These are phyloP conservation scores for Arion vulgaris DNA, from an alignment of 1,140 invertebrate genomes.

Conservation along the genomic window DNA sequence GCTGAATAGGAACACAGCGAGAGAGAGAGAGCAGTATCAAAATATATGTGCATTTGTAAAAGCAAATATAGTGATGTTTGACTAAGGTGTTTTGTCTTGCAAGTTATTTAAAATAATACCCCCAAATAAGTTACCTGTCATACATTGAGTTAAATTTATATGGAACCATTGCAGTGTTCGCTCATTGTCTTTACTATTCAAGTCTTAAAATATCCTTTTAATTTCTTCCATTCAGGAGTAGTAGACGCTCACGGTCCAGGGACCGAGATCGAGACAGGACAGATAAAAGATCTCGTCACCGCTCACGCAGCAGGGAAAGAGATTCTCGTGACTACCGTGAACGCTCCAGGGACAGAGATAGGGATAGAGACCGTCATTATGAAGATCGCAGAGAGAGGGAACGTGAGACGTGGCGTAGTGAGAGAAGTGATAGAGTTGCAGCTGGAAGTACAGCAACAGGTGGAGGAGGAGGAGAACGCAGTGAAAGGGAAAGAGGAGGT, in stretches of 20 bases:
- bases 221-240: slow-evolving; percentile 63
- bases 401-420: slow-evolving; percentile 77
- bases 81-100: too few relatives aligned
- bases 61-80: too few relatives aligned
- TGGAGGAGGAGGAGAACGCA: slow-evolving; percentile 60
- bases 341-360: slow-evolving; percentile 57
- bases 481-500: slow-evolving; percentile 62
- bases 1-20: too few relatives aligned
- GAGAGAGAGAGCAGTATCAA: too few relatives aligned
- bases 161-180: background rate
- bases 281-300: slow-evolving; percentile 72
- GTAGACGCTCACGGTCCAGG: slow-evolving; percentile 80
- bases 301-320: slow-evolving; percentile 67
- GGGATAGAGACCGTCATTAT: slow-evolving; percentile 70
- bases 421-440: slow-evolving; percentile 70
- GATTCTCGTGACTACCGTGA: slow-evolving; percentile 71
- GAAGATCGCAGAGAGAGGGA: slow-evolving; percentile 76
- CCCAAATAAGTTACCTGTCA: too few relatives aligned
- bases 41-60: too few relatives aligned
- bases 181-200: background rate
- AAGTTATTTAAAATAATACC: too few relatives aligned
- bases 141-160: too few relatives aligned
- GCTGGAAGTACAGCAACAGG: slow-evolving; percentile 66
- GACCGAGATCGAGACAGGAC: slow-evolving; percentile 77
- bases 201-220: slow-evolving; percentile 4